Conservation (phyloP, 53 echinoderm and acorn worm species). For the Luidia sarsii region DNA sequence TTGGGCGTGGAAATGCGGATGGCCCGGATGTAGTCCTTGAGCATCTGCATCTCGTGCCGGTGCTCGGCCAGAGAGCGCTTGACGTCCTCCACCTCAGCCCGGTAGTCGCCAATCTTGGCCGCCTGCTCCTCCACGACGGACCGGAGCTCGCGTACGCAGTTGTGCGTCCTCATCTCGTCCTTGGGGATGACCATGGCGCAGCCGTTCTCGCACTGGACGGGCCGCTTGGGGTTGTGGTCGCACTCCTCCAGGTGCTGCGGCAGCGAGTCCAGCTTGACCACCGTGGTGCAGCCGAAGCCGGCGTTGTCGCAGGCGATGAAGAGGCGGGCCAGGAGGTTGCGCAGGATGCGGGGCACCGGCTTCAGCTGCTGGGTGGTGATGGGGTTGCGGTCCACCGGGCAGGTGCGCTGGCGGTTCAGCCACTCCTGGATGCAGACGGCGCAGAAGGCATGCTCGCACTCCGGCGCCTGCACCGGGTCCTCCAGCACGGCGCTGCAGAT, state of each 20-base stretch:
- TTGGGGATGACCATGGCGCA: conserved; percentile 98
- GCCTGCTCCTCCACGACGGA: conserved; percentile 80
- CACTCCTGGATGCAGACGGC: conserved; percentile 90
- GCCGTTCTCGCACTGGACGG: conserved; percentile 84
- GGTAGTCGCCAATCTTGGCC: conserved; percentile 63
- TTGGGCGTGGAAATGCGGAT: conserved; percentile 89
- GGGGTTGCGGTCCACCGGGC: conserved; percentile 92
- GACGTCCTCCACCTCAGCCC: conserved; percentile 82
- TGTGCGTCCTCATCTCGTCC: conserved; percentile 90
- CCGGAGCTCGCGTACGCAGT: conserved; percentile 88
- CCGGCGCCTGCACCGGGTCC: conserved; percentile 93
- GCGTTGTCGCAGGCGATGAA: conserved; percentile 89
- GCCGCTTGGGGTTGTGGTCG: conserved; percentile 95
- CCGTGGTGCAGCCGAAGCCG: conserved; percentile 75
- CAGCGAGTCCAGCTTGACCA: conserved; percentile 87
- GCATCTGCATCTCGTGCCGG: conserved; percentile 87
- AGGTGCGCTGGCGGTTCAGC: conserved; percentile 87
- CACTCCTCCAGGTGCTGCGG: conserved; percentile 88
- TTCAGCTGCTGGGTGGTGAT: conserved; percentile 91
- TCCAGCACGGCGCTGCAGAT: conserved; percentile 95
- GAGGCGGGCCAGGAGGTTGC: conserved; percentile 89
- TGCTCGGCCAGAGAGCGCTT: conserved; percentile 73
- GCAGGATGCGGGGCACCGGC: conserved; percentile 90
- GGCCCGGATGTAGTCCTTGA: conserved; percentile 95
- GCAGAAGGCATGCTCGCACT: conserved; percentile 99